Evolutionary conservation across 2,113 vertebrate genomes (phyloP).

Genomic region (Oceanites oceanicus): DNA sequence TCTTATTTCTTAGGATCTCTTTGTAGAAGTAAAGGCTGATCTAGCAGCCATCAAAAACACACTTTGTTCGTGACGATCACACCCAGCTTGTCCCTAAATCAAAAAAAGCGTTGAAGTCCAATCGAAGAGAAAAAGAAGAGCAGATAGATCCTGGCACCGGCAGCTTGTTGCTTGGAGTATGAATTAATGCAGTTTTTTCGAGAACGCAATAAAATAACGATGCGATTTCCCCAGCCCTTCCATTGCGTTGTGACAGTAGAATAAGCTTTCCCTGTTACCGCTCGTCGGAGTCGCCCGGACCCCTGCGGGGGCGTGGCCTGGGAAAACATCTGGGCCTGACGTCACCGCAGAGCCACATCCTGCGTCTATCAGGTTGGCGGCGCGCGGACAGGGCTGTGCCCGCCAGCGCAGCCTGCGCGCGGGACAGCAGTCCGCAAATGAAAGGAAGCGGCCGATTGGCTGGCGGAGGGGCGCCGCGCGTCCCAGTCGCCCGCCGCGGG

Average conservation of each 20-base stretch:
- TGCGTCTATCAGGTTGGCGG: conserved; percentile 62
- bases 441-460: conserved; percentile 35
- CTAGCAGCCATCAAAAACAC: conserved; percentile 56
- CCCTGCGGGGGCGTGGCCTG: conserved; percentile 69
- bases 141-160: not conserved
- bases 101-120: conserved; percentile 45
- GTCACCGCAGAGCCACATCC: conserved; percentile 72
- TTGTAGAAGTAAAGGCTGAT: conserved; percentile 1
- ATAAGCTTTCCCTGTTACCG: conserved; percentile 54
- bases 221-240: conserved; percentile 2
- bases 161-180: not conserved
- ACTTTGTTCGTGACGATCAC: conserved; percentile 57
- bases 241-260: conserved; percentile 65
- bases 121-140: not conserved
- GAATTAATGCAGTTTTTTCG: not conserved
- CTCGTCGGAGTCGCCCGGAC: conserved; percentile 60
- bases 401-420: not conserved
- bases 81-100: conserved; percentile 42
- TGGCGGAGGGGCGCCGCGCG: not conserved
- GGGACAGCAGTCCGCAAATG: not conserved
- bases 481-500: not conserved
- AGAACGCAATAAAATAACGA: not conserved
- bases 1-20: conserved; percentile 33
- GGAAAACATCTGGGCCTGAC: conserved; percentile 77
- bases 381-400: not conserved